These are phyloP conservation scores for Beroe forskalii DNA, from an alignment of 37 sponge, comb jelly and placozoan genomes.

Conservation along the genomic window DNA sequence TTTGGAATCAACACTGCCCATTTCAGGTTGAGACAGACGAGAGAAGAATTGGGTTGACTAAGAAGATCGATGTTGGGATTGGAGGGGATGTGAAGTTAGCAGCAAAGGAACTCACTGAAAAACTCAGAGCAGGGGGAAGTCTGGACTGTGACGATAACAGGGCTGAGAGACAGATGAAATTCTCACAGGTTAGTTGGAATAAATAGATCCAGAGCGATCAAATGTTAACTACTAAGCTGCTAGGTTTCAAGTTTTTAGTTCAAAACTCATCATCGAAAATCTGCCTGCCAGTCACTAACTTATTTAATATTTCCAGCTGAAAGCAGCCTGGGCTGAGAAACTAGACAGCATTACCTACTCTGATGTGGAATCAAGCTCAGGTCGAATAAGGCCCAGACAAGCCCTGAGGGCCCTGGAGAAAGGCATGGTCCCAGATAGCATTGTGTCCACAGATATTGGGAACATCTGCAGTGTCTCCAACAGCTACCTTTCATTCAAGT, in stretches of 20 bases:
- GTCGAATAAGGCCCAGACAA: slow-evolving; percentile 13
- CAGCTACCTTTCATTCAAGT: slow-evolving; percentile 35
- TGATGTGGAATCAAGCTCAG: neutral
- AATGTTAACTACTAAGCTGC: too few relatives aligned
- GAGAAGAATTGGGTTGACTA: neutral
- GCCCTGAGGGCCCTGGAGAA: slow-evolving; percentile 3
- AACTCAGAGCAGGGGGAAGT: neutral
- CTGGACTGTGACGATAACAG: neutral
- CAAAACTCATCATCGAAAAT: too few relatives aligned
- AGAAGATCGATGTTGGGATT: slow-evolving; percentile 40
- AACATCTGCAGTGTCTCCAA: slow-evolving; percentile 47
- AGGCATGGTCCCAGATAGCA: slow-evolving; percentile 10
- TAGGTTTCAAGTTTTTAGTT: too few relatives aligned
- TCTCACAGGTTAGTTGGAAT: neutral
- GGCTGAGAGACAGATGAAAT: neutral
- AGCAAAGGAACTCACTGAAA: neutral
- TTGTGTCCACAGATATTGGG: slow-evolving; percentile 36
- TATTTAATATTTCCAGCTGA: neutral
- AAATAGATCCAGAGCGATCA: too few relatives aligned
- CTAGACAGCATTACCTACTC: neutral
- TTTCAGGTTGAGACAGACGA: slow-evolving; percentile 3
- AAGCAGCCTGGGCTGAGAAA: neutral
- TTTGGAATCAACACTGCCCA: too few relatives aligned
- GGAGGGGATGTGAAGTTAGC: slow-evolving; percentile 37
- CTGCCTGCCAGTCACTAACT: too few relatives aligned